Evolutionary conservation across 2,888 invertebrate species (phyloP).

Genomic region (Lumbricus terrestris): DNA sequence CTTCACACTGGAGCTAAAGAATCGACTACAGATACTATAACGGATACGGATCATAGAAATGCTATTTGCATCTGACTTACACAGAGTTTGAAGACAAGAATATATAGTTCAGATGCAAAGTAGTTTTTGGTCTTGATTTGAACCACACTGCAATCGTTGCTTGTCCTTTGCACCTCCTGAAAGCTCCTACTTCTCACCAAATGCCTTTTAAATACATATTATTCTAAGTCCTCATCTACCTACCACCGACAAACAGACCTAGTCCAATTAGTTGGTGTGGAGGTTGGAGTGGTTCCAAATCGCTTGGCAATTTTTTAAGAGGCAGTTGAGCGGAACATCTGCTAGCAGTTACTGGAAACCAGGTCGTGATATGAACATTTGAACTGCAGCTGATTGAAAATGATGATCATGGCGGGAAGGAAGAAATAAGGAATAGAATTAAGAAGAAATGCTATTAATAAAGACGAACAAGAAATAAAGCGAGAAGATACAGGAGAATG

Average conservation of each 20-base stretch:
- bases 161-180: background rate
- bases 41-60: background rate
- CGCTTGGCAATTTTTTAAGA: background rate
- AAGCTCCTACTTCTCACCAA: background rate
- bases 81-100: background rate
- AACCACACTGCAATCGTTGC: background rate
- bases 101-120: background rate
- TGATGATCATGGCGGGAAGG: background rate
- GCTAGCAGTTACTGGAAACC: background rate
- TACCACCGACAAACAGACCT: background rate
- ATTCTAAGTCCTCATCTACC: background rate
- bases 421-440: too few species aligned
- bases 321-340: background rate
- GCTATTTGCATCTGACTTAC: background rate
- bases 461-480: background rate
- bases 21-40: background rate
- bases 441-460: background rate
- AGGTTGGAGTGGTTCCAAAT: background rate
- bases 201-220: background rate
- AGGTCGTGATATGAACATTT: background rate
- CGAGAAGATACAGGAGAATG: background rate
- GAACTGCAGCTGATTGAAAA: background rate
- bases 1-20: background rate
- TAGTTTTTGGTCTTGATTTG: too few species aligned
- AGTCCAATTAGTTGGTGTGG: background rate